Conservation (phyloP, 2,797 vertebrate species). For the Morelia viridis region DNA sequence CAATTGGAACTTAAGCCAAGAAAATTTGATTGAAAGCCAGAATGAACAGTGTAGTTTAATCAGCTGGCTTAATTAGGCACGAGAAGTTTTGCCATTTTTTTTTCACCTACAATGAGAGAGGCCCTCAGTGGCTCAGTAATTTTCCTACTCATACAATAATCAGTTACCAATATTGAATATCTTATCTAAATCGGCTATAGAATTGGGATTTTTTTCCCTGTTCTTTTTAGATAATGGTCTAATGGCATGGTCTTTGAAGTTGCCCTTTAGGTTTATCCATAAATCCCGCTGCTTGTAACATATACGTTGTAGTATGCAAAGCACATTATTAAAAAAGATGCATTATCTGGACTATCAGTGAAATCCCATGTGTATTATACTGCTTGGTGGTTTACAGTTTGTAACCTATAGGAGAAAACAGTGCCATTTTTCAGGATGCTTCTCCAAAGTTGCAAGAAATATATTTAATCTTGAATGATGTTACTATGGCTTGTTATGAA, state of each 20-base stretch:
- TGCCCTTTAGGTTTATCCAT: slow-evolving; percentile 47
- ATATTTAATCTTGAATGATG: neutral
- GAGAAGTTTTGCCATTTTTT: slow-evolving; percentile 1
- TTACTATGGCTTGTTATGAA: neutral
- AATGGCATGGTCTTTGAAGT: neutral
- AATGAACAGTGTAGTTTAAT: neutral
- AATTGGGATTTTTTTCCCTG: neutral
- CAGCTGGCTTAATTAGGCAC: slow-evolving; percentile 23
- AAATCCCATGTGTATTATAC: neutral
- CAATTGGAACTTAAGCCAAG: neutral
- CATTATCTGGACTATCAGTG: neutral
- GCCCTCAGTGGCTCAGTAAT: slow-evolving; percentile 21
- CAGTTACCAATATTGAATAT: neutral
- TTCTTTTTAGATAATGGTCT: neutral
- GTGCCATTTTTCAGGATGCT: neutral
- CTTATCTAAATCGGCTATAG: neutral
- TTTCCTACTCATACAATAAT: slow-evolving; percentile 19
- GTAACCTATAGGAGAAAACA: neutral
- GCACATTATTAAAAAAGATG: slow-evolving; percentile 31
- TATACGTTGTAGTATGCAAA: slow-evolving; percentile 39
- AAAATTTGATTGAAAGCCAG: neutral
- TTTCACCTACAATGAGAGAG: slow-evolving; percentile 7
- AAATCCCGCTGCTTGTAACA: slow-evolving; percentile 37
- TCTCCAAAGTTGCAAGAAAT: neutral
- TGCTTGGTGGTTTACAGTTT: neutral